Evolutionary conservation across 1,140 invertebrate genomes (phyloP).

Genomic region (Lepidurus couesii): DNA sequence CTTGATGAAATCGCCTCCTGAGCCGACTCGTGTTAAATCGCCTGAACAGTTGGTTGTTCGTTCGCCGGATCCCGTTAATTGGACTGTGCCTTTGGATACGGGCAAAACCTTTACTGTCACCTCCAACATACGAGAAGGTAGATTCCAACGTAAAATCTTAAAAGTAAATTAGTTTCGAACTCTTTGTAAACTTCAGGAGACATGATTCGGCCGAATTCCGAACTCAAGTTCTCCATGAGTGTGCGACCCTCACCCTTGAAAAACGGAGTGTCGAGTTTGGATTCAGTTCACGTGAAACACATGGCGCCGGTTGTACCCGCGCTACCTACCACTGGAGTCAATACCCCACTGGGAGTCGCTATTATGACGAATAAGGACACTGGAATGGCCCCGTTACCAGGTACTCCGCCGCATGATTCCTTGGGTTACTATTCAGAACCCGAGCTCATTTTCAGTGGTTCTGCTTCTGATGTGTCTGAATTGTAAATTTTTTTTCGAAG

Average conservation of each 20-base stretch:
- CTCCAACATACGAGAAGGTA: slow-evolving; percentile 81
- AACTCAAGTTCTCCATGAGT: slow-evolving; percentile 32
- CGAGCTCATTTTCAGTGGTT: slow-evolving; percentile 32
- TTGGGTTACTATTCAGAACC: slow-evolving; percentile 35
- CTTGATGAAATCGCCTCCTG: slow-evolving; percentile 68
- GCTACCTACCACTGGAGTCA: neutral
- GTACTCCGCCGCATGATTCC: slow-evolving; percentile 35
- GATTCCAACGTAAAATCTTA: slow-evolving; percentile 31
- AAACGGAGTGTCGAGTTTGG: neutral
- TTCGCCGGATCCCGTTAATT: slow-evolving; percentile 84
- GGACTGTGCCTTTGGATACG: slow-evolving; percentile 87
- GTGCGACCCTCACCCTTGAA: slow-evolving; percentile 26
- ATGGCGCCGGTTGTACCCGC: neutral
- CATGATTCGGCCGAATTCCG: slow-evolving; percentile 32
- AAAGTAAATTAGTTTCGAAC: neutral
- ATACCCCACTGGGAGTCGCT: neutral
- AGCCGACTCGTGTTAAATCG: slow-evolving; percentile 84
- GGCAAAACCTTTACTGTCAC: slow-evolving; percentile 87
- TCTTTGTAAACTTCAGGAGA: neutral
- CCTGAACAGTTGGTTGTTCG: slow-evolving; percentile 86
- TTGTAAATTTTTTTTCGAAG: neutral
- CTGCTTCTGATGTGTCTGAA: slow-evolving; percentile 31
- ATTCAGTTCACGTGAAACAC: neutral
- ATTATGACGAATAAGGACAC: neutral
- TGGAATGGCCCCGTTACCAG: slow-evolving; percentile 27